Percentiles rank a stretch among this genome's conserved stretches.
phyloP scores from a whole-genome alignment of 1,140 invertebrate species.

The Sminthurinus signatus region DNA sequence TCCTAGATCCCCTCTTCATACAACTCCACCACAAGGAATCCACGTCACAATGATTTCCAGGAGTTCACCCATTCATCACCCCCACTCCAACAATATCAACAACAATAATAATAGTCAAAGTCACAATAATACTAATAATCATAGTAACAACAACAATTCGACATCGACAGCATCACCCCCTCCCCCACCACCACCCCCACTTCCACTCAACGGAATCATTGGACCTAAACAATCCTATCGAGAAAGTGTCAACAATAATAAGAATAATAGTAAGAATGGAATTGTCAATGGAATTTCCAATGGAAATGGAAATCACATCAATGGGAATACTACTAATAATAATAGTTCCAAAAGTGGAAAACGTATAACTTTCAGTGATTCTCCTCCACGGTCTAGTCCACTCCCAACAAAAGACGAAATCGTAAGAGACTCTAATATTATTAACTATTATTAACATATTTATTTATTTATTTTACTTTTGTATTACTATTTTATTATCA shows the following conservation, averaged over 20 bases:
- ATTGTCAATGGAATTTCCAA: too few relatives aligned
- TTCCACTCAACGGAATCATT: not conserved
- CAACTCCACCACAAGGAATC: slow-evolving; percentile 32
- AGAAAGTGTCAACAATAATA: not conserved
- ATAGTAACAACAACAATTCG: too few relatives aligned
- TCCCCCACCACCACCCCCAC: slow-evolving; percentile 9
- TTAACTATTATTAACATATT: slow-evolving; percentile 8
- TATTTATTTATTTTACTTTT: not conserved
- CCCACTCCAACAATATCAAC: too few relatives aligned
- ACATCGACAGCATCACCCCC: slow-evolving; percentile 44
- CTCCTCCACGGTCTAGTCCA: slow-evolving; percentile 32
- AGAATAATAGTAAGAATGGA: too few relatives aligned
- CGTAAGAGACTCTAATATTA: slow-evolving; percentile 29
- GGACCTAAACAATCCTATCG: not conserved
- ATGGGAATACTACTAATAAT: too few relatives aligned
- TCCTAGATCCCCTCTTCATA: slow-evolving; percentile 31
- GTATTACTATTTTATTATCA: too few relatives aligned
- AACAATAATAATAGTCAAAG: too few relatives aligned
- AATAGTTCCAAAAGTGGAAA: slow-evolving; percentile 26
- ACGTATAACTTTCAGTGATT: slow-evolving; percentile 38
- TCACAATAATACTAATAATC: too few relatives aligned
- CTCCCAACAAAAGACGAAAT: slow-evolving; percentile 31
- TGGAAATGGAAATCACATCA: too few relatives aligned
- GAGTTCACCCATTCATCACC: slow-evolving; percentile 45
- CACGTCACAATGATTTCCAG: slow-evolving; percentile 46